Conservation (phyloP, 2,888 invertebrate species). For the Chrysina gloriosa region DNA sequence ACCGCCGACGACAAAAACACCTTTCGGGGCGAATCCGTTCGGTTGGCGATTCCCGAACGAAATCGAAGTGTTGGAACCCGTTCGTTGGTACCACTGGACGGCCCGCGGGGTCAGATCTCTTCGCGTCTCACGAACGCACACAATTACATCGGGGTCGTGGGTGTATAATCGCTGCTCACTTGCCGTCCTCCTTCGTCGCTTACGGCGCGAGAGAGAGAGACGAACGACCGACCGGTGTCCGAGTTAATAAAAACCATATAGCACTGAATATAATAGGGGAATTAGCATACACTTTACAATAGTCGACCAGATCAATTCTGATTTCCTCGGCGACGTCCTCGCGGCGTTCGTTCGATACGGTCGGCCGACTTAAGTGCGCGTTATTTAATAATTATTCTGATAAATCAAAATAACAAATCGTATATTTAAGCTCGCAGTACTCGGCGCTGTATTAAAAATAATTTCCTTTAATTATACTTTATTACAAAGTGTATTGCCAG, state of each 20-base stretch:
- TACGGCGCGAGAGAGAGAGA: slow-evolving; percentile 41
- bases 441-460: slow-evolving; percentile 62
- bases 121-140: slow-evolving; percentile 64
- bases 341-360: no score
- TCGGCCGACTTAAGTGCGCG: slow-evolving; percentile 60
- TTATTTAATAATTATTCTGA: slow-evolving; percentile 67
- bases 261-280: slow-evolving; percentile 66
- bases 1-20: not conserved
- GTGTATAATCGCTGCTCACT: slow-evolving; percentile 64
- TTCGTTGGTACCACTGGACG: slow-evolving; percentile 60
- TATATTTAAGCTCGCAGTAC: slow-evolving; percentile 62
- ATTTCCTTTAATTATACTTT: slow-evolving; percentile 65
- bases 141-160: slow-evolving; percentile 64
- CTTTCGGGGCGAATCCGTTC: slow-evolving; percentile 2
- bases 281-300: slow-evolving; percentile 64
- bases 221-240: slow-evolving; percentile 47
- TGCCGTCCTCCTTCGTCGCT: slow-evolving; percentile 51
- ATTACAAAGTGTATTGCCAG: slow-evolving; percentile 56
- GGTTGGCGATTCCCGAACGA: slow-evolving; percentile 39
- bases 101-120: slow-evolving; percentile 62
- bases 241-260: slow-evolving; percentile 60
- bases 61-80: slow-evolving; percentile 45
- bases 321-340: no score
- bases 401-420: slow-evolving; percentile 67
- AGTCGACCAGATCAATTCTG: slow-evolving; percentile 39